Evolutionary conservation across 1,140 invertebrate genomes (phyloP).

Genomic region (Drosophila albomicans): DNA sequence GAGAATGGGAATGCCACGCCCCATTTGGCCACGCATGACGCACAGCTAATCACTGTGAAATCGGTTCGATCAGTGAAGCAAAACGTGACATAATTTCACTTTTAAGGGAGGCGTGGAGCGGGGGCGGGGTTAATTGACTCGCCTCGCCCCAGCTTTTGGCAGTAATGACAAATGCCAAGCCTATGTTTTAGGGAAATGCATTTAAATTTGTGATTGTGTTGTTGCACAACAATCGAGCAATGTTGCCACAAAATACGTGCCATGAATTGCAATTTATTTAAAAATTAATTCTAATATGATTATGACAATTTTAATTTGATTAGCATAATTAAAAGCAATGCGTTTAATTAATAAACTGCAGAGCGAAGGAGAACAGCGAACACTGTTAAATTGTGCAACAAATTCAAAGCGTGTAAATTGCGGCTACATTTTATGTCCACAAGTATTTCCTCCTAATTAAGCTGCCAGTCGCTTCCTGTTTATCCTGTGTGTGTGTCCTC

Average conservation of each 20-base stretch:
- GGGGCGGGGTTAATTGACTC: constrained; percentile 30
- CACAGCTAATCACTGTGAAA: constrained; percentile 79
- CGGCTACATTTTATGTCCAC: constrained; percentile 12
- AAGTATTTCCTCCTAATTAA: constrained; percentile 58
- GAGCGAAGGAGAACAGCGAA: not conserved
- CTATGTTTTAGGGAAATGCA: constrained; percentile 31
- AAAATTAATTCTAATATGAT: constrained; percentile 24
- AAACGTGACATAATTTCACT: constrained; percentile 76
- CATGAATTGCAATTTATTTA: constrained; percentile 14
- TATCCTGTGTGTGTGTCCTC: constrained; percentile 24
- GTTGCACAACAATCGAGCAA: constrained; percentile 28
- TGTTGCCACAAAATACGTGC: constrained; percentile 12
- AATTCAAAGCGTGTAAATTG: constrained; percentile 11
- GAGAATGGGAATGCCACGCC: constrained; percentile 41
- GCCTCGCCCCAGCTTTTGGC: not conserved
- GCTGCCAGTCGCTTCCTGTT: constrained; percentile 53
- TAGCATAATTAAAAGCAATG: constrained; percentile 25
- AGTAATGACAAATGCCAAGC: constrained; percentile 21
- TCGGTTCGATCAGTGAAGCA: constrained; percentile 70
- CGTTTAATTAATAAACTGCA: constrained; percentile 24
- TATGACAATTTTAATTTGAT: constrained; percentile 27
- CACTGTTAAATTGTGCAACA: constrained; percentile 9
- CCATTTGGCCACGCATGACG: constrained; percentile 68
- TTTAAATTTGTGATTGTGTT: constrained; percentile 17
- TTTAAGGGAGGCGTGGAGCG: not conserved